A percentile compares a stretch with the other conserved stretches of the same genome.
Evolutionary conservation across 2,113 vertebrate species (phyloP).

Genomic region (Callipepla californica): DNA sequence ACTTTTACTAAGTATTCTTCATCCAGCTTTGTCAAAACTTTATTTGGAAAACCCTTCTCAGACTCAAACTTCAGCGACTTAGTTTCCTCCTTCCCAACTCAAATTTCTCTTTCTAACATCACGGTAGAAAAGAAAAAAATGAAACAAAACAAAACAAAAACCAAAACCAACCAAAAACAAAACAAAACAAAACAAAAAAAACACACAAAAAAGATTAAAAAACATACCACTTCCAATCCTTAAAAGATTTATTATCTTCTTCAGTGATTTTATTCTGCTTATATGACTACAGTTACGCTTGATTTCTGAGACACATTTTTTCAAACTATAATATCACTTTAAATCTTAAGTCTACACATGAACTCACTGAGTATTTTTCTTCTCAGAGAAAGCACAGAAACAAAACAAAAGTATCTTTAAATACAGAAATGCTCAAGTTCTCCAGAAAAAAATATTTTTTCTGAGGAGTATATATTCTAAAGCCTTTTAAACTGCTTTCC

Average conservation of each 20-base stretch:
- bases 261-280: neutral
- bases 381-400: neutral
- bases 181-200: too few species aligned
- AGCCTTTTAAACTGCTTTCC: slow-evolving; percentile 3
- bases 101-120: neutral
- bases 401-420: neutral
- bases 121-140: neutral
- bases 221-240: neutral
- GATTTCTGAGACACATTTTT: neutral
- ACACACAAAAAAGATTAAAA: neutral
- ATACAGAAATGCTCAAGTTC: neutral
- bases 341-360: neutral
- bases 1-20: neutral
- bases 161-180: too few species aligned
- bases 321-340: neutral
- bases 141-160: too few species aligned
- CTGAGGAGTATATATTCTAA: neutral
- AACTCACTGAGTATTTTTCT: neutral
- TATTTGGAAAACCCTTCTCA: neutral
- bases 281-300: fast-evolving
- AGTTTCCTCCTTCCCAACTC: neutral
- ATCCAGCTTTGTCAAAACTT: neutral
- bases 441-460: slow-evolving; percentile 9
- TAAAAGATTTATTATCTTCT: neutral
- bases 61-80: neutral